Conservation (phyloP, 2,113 vertebrate species). For the Lepus timidus region DNA sequence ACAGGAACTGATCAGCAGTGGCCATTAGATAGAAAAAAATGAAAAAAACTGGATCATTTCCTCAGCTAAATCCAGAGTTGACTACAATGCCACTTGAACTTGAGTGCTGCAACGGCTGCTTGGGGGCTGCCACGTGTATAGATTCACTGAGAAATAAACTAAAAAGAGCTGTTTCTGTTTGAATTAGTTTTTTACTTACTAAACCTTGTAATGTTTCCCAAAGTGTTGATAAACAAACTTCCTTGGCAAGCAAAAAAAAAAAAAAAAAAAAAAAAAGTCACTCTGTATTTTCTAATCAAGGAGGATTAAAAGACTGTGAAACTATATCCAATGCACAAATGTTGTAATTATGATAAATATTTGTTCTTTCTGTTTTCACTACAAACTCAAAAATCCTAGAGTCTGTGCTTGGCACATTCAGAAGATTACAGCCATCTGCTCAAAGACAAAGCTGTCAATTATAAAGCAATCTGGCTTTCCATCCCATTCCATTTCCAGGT, state of each 20-base stretch:
- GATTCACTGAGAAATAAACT: conserved; percentile 34
- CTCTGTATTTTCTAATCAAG: conserved; percentile 62
- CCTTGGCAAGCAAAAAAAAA: conserved; percentile 29
- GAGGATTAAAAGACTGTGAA: conserved; percentile 80
- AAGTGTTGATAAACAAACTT: conserved; percentile 44
- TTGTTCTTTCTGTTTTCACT: conserved; percentile 83
- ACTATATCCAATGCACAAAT: conserved; percentile 77
- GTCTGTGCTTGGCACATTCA: conserved; percentile 79
- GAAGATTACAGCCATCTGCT: conserved; percentile 82
- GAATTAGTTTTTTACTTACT: conserved; percentile 10
- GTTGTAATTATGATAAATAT: conserved; percentile 84
- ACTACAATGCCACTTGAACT: not conserved
- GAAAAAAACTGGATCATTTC: not conserved
- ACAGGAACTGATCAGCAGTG: not conserved
- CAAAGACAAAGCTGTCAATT: conserved; percentile 82
- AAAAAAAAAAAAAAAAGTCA: not conserved
- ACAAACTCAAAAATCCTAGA: conserved; percentile 80
- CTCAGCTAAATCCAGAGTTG: not conserved
- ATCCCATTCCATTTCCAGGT: conserved; percentile 64
- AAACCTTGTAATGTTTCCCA: conserved; percentile 13
- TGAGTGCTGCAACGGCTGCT: not conserved
- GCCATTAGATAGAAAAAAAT: not conserved
- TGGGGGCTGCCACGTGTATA: not conserved
- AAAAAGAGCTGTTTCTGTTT: not conserved
- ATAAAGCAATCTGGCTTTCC: conserved; percentile 76